Conservation (phyloP, 2,797 vertebrate genomes). For the Falco rusticolus region DNA sequence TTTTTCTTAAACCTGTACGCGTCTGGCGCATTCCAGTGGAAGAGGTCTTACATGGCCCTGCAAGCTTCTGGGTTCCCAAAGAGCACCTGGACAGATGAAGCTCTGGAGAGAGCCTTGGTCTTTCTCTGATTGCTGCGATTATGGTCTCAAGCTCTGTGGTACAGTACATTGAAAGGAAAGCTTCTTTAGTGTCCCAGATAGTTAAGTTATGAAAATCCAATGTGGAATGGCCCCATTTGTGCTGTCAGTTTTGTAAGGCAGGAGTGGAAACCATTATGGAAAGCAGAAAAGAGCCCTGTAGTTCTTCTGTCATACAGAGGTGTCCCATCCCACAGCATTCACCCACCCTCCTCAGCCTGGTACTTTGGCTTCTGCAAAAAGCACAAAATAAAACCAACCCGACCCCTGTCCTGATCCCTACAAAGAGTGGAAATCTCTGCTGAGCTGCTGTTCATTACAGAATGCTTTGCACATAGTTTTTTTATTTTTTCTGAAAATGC, state of each 20-base stretch:
- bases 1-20: fast-evolving
- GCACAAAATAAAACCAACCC: background rate
- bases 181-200: background rate
- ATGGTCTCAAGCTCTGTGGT: background rate
- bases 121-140: background rate
- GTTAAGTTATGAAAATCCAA: background rate
- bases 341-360: background rate
- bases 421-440: background rate
- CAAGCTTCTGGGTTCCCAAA: background rate
- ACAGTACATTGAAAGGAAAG: background rate
- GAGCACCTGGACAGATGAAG: background rate
- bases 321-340: background rate
- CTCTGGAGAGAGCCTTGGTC: background rate
- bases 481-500: background rate
- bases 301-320: background rate
- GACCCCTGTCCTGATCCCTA: too few species aligned
- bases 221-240: background rate
- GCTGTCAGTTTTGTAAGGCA: background rate
- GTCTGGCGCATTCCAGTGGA: background rate
- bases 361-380: background rate
- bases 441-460: background rate
- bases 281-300: background rate
- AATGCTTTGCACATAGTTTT: background rate
- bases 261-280: background rate
- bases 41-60: fast-evolving